Base-by-base conservation (phyloP, 1,140 invertebrate genomes). In the Gonatopus flavifemur region DNA sequence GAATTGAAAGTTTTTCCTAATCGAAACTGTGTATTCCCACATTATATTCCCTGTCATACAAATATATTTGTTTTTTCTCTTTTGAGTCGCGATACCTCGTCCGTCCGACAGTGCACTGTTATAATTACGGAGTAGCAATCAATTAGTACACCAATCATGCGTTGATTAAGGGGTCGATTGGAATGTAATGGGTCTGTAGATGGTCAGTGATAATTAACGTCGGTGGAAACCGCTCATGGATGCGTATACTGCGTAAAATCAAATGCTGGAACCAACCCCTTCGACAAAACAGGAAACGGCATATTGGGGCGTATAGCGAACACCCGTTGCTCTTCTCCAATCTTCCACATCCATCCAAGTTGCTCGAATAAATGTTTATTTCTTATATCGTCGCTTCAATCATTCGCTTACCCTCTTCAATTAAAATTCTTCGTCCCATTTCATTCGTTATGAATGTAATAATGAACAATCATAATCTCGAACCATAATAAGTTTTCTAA, bases 51-150 rank as follows among this genome's bases (percentile, higher is more conserved):
- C n/a, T n/a, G n/a, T n/a, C n/a, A n/a, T n/a, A n/a, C n/a, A n/a
- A n/a, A n/a, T n/a, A n/a, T n/a, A n/a, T n/a, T n/a, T n/a, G n/a
- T n/a, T n/a, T n/a, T n/a, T n/a, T n/a, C n/a, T n/a, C n/a, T n/a
- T n/a, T n/a, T n/a, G n/a, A n/a, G 64, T 61, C 61, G 60, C 70
- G 64, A 66, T 74, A 74, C 70, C 73, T n/a, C 63, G 66, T 66
- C 57, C 57, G 61, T 60, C 58, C 43, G 64, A 60, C 61, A 76
- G 72, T 75, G 72, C 72, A 75, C 75, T 70, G 74, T 76, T 76
- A 78, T 77, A 77, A 78, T 77, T 74, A 76, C 73, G 67, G 64
- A 74, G 73, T 76, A 74, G 74, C 74, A 76, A 78, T 78, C 74
- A 78, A 77, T 77, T 78, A 78, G 69, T 66, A 67, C 63, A 76